Base-by-base conservation (phyloP, 2,888 invertebrate genomes). In the Blastobasis lacticolella region DNA sequence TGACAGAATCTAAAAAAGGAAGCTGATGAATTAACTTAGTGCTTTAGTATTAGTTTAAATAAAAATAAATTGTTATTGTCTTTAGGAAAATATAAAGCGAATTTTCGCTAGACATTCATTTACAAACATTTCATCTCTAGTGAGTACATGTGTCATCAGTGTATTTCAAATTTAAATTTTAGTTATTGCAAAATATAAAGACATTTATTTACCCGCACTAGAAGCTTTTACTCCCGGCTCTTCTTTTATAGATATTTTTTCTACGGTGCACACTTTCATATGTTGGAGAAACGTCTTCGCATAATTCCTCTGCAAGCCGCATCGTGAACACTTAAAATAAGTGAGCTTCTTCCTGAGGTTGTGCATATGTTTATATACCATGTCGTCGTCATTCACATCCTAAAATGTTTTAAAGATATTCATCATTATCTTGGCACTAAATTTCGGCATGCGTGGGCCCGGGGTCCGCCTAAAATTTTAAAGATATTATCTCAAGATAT, bases 281-380 rank as follows among this genome's bases (percentile, higher is more conserved):
- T 74, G 74, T 4, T 51, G 48, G 50, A 72, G 49, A 58, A 23
- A 23, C 23, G 23, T 36, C 37, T 59, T 56, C 0, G 56, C 59
- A n/a, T 59, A 55, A 50, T 61, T 60, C 9, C 57, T 53, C 10
- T 49, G 44, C 5, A 54, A 36, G 4, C 59, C 62, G 53, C 68
- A 68, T 54, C 59, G 61, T 1, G 49, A 47, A 45, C 68, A 68
- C 5, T 38, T 54, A 10, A 68, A 52, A 7, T 56, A 50, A 1
- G 55, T 57, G 38, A 54, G 47, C 45, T 53, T 49, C 52, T 55
- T 60, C 6, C 54, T 49, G 7, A 63, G 48, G 1, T 36, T 23
- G 6, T 55, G 43, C 23, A 64, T 55, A 52, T 60, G 56, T 10
- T 54, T 46, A 8, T 53, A 42, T 36, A 61, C 10, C 6, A 45